Base-by-base conservation (phyloP, 2,888 invertebrate genomes). In the Ligdia adustata region DNA sequence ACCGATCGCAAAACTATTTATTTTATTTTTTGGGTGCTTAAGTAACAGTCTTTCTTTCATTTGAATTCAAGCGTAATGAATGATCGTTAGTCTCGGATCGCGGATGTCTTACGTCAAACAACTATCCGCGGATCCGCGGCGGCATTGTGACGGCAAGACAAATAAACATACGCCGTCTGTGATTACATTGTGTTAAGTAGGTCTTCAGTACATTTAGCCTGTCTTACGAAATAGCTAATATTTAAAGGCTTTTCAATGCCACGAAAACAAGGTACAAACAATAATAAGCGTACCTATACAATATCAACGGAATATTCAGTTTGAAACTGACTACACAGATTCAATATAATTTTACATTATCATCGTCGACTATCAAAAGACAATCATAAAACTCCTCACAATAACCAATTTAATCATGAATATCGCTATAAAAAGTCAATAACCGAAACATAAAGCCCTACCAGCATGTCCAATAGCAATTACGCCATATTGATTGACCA, bases 401-500 rank as follows among this genome's bases (percentile, higher is more conserved):
- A 39, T 33, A 45, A 28, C 33, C 28, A 22, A 40, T 40, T 11
- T 16, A 28, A 26, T 22, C 37, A 32, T 28, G 33, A 40, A 39
- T 46, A 40, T 40, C 6, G 24, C 28, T 46, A 40, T 40, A 29
- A 47, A 47, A 47, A 35, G 18, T 16, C 39, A 47, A 47, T 39
- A 34, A 39, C 20, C 39, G 16, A 42, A 38, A 29, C 28, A 42
- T 39, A 33, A 13, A 22, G 28, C 33, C 28, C 38, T 32, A 42
- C 38, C 42, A 43, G 48, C 48, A 49, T 49, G 38, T 33, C 47
- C 16, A 41, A 58, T 32, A 47, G 41, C 42, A 45, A 57, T 54
- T 54, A 52, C 47, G 46, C 42, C 52, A 52, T 51, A 54, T 57
- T 55, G 57, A 57, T 45, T 46, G 47, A 48, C 43, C 35, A 38